Evolutionary conservation across 2,888 invertebrate genomes (phyloP).

Genomic region (Onthophagus sagittarius): DNA sequence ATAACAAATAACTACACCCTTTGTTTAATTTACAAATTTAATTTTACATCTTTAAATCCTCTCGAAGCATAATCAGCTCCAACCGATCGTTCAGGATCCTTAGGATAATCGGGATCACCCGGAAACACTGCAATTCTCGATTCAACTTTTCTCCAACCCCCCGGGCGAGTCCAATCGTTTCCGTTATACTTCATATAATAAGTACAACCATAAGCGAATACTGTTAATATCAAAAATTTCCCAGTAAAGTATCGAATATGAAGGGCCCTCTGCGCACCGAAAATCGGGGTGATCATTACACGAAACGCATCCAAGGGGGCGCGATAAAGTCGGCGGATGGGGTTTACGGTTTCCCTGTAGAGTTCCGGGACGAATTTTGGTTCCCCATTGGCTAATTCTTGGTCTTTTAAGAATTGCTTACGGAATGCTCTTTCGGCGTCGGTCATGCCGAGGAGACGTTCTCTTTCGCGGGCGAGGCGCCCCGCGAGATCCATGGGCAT

Average conservation of each 20-base stretch:
- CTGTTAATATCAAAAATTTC: slow-evolving; percentile 54
- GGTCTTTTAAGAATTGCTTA: slow-evolving; percentile 80
- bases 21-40: slow-evolving; percentile 34
- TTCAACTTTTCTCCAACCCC: slow-evolving; percentile 64
- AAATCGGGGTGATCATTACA: slow-evolving; percentile 53
- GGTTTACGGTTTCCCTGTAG: slow-evolving; percentile 66
- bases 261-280: slow-evolving; percentile 58
- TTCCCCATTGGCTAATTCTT: slow-evolving; percentile 68
- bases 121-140: slow-evolving; percentile 59
- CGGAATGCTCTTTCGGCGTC: slow-evolving; percentile 80
- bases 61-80: slow-evolving; percentile 66
- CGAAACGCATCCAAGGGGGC: slow-evolving; percentile 67
- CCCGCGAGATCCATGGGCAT: slow-evolving; percentile 74
- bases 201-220: slow-evolving; percentile 53
- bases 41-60: slow-evolving; percentile 61
- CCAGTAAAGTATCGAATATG: slow-evolving; percentile 46
- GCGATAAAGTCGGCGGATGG: slow-evolving; percentile 71
- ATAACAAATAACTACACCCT: slow-evolving; percentile 1
- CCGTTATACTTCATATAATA: slow-evolving; percentile 82
- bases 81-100: slow-evolving; percentile 53
- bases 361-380: slow-evolving; percentile 65
- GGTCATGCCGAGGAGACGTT: slow-evolving; percentile 82
- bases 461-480: slow-evolving; percentile 70
- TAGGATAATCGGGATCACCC: slow-evolving; percentile 69
- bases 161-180: slow-evolving; percentile 74